phyloP scores from a whole-genome alignment of 2,888 invertebrate genomes.

The Brenthis ino region DNA sequence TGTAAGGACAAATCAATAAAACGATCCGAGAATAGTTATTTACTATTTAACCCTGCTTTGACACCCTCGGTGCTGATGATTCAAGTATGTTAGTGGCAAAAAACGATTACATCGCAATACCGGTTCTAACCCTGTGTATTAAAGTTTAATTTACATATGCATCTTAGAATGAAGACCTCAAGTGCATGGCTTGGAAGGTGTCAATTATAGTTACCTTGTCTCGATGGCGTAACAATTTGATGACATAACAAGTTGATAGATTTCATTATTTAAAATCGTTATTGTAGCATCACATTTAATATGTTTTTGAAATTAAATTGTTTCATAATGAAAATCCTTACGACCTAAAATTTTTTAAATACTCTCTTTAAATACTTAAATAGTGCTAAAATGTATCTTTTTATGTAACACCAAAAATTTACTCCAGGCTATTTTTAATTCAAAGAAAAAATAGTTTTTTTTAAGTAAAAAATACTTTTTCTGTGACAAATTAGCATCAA shows the following conservation, averaged over 20 bases:
- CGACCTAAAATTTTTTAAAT: too few relatives aligned
- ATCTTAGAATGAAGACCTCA: neutral
- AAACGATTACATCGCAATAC: neutral
- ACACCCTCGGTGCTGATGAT: too few relatives aligned
- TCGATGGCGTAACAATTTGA: neutral
- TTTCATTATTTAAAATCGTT: neutral
- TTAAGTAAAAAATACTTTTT: too few relatives aligned
- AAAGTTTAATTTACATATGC: neutral
- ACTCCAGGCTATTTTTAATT: too few relatives aligned
- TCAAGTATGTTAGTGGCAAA: neutral
- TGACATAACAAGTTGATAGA: neutral
- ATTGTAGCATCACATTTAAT: too few relatives aligned
- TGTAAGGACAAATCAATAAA: slow-evolving; percentile 1
- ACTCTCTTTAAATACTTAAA: too few relatives aligned
- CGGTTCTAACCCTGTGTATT: neutral
- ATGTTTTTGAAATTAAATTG: too few relatives aligned
- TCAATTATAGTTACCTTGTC: slow-evolving; percentile 3
- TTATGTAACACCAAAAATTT: too few relatives aligned
- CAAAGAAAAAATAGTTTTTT: too few relatives aligned
- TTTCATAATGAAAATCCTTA: too few relatives aligned
- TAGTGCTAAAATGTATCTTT: too few relatives aligned
- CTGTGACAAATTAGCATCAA: too few relatives aligned
- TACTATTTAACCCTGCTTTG: slow-evolving; percentile 4
- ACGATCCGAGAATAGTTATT: neutral
- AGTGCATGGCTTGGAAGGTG: neutral